Percentiles rank a stretch among this genome's conserved stretches.
Evolutionary conservation across 2,888 invertebrate genomes (phyloP).

Genomic region (Monoplex corrugatus): DNA sequence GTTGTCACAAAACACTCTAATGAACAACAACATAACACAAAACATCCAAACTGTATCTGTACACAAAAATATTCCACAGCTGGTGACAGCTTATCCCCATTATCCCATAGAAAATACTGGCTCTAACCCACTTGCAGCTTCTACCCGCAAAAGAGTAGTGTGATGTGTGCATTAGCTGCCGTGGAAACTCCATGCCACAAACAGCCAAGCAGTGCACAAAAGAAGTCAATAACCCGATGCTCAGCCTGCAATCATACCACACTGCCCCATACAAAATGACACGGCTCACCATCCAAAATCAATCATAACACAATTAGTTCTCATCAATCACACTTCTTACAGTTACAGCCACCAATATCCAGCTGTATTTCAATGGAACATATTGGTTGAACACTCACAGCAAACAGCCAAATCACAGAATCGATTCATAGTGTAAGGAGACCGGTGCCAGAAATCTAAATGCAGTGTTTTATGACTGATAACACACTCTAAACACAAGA

Average conservation of each 20-base stretch:
- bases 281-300: constrained; percentile 27
- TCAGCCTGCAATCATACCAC: neutral
- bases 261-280: constrained; percentile 32
- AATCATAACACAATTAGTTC: constrained; percentile 43
- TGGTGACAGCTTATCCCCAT: neutral
- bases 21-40: too few species aligned
- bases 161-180: constrained; percentile 39
- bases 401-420: neutral
- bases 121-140: neutral
- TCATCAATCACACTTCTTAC: constrained; percentile 15
- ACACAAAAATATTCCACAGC: neutral
- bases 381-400: neutral
- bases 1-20: neutral
- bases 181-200: constrained; percentile 31
- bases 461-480: neutral
- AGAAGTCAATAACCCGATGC: constrained; percentile 27
- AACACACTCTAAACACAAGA: neutral
- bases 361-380: neutral
- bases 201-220: neutral
- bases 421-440: neutral
- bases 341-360: neutral
- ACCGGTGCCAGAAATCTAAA: neutral
- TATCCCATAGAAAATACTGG: neutral
- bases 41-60: neutral
- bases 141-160: neutral